A percentile compares a stretch with the other conserved stretches of the same genome.
Conservation (phyloP, 2,888 invertebrate genomes). For the Sylvicola fuscatus region DNA sequence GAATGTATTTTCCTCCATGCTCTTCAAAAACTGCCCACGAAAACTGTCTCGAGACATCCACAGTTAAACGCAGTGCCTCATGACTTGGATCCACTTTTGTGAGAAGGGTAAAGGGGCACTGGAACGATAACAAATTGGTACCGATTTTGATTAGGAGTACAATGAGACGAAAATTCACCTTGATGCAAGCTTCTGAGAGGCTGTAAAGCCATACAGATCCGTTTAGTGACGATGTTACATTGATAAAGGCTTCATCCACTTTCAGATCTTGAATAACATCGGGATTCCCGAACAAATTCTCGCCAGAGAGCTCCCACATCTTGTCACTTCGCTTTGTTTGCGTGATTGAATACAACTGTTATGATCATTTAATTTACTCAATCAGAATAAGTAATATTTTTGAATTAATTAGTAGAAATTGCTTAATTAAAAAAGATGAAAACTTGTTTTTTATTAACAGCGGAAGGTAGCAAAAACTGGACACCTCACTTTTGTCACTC, state of each 20-base stretch:
- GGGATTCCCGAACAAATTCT: neutral
- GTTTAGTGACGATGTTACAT: constrained; percentile 19
- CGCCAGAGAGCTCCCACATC: neutral
- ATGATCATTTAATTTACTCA: too few species aligned
- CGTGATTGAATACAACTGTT: too few species aligned
- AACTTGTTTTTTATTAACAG: too few species aligned
- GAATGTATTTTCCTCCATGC: constrained; percentile 16
- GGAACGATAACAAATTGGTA: constrained; percentile 7
- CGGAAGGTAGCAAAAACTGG: too few species aligned
- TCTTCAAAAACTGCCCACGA: constrained; percentile 35
- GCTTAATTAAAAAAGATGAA: too few species aligned
- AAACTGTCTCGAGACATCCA: constrained; percentile 28
- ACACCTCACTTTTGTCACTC: too few species aligned
- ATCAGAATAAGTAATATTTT: too few species aligned
- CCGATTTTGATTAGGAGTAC: constrained; percentile 1
- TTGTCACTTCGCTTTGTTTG: too few species aligned
- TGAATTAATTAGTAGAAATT: too few species aligned
- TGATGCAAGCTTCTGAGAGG: constrained; percentile 47
- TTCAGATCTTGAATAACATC: constrained; percentile 29
- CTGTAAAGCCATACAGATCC: constrained; percentile 35
- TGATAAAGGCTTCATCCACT: constrained; percentile 46
- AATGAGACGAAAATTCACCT: constrained; percentile 28
- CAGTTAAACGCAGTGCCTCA: too few species aligned
- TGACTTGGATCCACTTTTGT: too few species aligned
- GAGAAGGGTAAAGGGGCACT: constrained; percentile 36